Percentiles rank a stretch among this genome's conserved stretches.
phyloP scores from a whole-genome alignment of 2,113 vertebrate species.

The Hydropotes inermis region DNA sequence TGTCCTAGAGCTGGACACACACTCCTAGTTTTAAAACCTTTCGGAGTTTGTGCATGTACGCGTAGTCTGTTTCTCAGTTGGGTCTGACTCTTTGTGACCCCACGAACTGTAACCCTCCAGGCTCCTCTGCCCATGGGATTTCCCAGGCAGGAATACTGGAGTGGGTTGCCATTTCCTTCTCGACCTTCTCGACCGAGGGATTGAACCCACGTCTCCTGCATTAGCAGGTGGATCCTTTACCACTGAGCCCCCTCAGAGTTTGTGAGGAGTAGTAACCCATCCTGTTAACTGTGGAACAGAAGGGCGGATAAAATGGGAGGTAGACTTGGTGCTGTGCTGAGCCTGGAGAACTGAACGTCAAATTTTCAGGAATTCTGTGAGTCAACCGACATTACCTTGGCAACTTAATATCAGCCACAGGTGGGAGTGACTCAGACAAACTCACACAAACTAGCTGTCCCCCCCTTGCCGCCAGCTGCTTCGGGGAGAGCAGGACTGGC shows the following conservation, averaged over 20 bases:
- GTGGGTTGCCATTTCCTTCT: not conserved
- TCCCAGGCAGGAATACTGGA: not conserved
- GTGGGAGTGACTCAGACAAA: not conserved
- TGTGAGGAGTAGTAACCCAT: not conserved
- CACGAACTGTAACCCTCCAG: not conserved
- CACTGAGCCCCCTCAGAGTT: not conserved
- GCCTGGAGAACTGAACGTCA: not conserved
- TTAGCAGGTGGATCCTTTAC: rapidly evolving
- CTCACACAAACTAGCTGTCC: not conserved
- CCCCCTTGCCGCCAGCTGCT: not conserved
- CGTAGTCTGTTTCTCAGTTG: rapidly evolving
- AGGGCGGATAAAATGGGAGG: not conserved
- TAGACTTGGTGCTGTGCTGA: not conserved
- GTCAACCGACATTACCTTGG: not conserved
- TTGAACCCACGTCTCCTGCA: rapidly evolving
- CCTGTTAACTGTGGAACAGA: not conserved
- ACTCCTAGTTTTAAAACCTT: not conserved
- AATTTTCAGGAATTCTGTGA: not conserved
- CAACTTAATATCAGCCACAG: not conserved
- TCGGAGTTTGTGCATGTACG: rapidly evolving
- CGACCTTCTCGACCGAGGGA: not conserved
- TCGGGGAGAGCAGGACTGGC: not conserved
- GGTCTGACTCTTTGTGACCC: not conserved
- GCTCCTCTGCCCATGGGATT: not conserved
- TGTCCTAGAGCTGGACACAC: not conserved